These are phyloP conservation scores for Apamea epomidion DNA, from an alignment of 2,888 invertebrate species.

Conservation along the genomic window DNA sequence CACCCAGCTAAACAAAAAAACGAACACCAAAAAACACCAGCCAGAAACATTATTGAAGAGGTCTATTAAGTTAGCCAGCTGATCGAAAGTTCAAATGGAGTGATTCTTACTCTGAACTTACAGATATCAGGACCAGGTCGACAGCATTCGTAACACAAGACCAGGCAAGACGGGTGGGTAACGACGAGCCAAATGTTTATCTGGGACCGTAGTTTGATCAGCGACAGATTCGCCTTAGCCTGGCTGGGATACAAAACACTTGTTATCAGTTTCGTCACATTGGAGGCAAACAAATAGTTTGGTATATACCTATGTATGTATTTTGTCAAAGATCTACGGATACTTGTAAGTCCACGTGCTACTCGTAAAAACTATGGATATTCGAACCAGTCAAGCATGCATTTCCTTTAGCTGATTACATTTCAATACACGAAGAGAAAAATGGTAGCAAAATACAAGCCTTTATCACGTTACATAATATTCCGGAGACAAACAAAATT, in stretches of 20 bases:
- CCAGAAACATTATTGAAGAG: neutral
- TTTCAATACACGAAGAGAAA: no score
- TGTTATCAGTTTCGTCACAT: neutral
- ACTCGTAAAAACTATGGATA: neutral
- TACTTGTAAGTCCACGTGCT: neutral
- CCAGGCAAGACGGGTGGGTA: no score
- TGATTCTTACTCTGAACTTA: neutral
- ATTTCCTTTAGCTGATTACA: neutral
- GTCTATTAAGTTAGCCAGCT: neutral
- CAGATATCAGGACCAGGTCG: neutral
- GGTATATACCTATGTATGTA: neutral
- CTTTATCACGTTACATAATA: conserved; percentile 2
- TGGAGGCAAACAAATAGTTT: neutral
- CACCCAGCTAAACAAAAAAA: neutral
- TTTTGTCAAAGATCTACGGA: neutral
- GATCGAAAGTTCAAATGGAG: neutral
- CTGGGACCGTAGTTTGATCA: neutral
- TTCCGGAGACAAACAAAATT: conserved; percentile 9
- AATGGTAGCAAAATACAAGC: neutral
- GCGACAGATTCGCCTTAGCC: neutral
- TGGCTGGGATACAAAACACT: neutral
- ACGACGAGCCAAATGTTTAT: neutral
- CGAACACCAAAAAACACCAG: neutral
- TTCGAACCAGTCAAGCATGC: no score
- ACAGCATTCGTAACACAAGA: neutral